Conservation (phyloP, 2,113 vertebrate species). For the Cnemophilus loriae region DNA sequence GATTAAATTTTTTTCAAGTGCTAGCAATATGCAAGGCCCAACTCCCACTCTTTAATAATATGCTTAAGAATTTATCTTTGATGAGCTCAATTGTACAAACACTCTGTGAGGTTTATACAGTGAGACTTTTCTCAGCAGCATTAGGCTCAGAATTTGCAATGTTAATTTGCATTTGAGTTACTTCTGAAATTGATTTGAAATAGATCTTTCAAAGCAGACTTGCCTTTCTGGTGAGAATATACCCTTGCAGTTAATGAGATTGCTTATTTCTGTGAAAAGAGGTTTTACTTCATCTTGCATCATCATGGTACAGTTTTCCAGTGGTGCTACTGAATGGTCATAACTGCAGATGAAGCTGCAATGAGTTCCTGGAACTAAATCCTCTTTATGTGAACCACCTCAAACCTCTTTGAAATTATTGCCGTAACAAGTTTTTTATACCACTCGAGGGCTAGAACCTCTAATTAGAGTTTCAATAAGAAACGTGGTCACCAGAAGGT, state of each 20-base stretch:
- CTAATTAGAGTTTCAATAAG: background rate
- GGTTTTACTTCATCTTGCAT: background rate
- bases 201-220: background rate
- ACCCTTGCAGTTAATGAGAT: background rate
- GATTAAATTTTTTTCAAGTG: background rate
- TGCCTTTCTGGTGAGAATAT: background rate
- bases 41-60: background rate
- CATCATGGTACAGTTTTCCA: background rate
- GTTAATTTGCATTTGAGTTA: background rate
- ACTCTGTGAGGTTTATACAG: background rate
- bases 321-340: background rate
- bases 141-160: background rate
- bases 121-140: background rate
- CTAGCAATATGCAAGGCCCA: background rate
- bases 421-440: background rate
- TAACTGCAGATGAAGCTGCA: background rate
- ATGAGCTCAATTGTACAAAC: background rate
- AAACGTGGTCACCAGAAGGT: background rate
- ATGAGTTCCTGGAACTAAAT: background rate
- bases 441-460: background rate
- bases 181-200: conserved; percentile 16
- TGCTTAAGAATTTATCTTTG: conserved; percentile 1
- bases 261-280: background rate
- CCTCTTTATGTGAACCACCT: background rate
- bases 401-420: background rate